Evolutionary conservation across 2,888 invertebrate species (phyloP).

Genomic region (Ornithoptera priamus): DNA sequence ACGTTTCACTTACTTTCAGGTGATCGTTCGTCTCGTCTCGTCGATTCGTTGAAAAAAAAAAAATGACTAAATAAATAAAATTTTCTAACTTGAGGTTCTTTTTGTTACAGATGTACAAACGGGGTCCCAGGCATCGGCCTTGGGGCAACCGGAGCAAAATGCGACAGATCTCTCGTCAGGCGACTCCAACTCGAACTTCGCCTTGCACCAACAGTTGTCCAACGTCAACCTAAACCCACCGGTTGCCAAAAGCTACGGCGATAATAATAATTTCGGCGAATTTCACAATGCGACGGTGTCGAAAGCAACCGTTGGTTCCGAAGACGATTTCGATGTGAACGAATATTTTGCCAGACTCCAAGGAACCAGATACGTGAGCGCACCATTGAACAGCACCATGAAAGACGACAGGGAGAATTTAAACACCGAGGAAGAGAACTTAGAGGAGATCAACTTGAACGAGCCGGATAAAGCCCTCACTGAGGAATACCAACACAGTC

Average conservation of each 20-base stretch:
- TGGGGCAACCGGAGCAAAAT: constrained; percentile 50
- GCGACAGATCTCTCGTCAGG: constrained; percentile 50
- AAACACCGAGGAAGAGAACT: constrained; percentile 61
- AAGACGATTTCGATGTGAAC: constrained; percentile 75
- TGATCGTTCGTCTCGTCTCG: too few species aligned
- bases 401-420: constrained; percentile 76
- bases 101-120: constrained; percentile 64
- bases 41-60: too few species aligned
- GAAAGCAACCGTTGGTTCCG: constrained; percentile 53
- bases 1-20: too few species aligned
- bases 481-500: constrained; percentile 54
- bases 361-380: constrained; percentile 69
- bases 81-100: constrained; percentile 30
- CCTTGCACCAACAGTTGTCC: constrained; percentile 25
- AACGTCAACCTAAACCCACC: constrained; percentile 33
- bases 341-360: constrained; percentile 74
- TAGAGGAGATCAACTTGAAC: constrained; percentile 68
- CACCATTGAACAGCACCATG: constrained; percentile 60
- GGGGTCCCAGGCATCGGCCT: constrained; percentile 46
- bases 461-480: constrained; percentile 49
- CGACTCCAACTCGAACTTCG: constrained; percentile 45
- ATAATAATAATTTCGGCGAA: constrained; percentile 35
- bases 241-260: constrained; percentile 37
- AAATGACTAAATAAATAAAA: not conserved
- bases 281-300: constrained; percentile 38